These are phyloP conservation scores for Saturnia pavonia DNA, from an alignment of 2,888 invertebrate species.

Conservation along the genomic window DNA sequence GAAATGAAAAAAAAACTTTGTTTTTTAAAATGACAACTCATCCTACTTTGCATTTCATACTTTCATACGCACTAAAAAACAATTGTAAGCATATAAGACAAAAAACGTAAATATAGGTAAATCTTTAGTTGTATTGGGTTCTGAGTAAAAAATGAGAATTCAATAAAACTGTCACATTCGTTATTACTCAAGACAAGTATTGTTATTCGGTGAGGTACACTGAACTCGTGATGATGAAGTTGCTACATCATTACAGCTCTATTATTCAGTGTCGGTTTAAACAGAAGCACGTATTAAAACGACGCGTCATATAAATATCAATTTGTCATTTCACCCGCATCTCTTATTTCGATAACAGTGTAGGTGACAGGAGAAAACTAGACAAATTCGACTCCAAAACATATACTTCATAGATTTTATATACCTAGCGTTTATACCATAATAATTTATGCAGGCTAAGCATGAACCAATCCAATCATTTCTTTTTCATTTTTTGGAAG, in stretches of 20 bases:
- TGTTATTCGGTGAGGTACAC: constrained; percentile 19
- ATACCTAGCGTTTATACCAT: neutral
- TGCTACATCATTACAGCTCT: constrained; percentile 62
- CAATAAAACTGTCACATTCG: neutral
- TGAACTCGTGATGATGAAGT: constrained; percentile 32
- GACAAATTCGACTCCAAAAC: neutral
- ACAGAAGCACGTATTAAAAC: constrained; percentile 33
- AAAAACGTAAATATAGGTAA: neutral
- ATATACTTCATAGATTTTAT: neutral
- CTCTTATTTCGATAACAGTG: constrained; percentile 22
- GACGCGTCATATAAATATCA: constrained; percentile 33
- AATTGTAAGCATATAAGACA: neutral
- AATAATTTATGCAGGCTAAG: neutral
- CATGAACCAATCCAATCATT: no score
- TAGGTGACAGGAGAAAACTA: constrained; percentile 13
- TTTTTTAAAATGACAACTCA: neutral
- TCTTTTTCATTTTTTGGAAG: neutral
- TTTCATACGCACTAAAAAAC: no score
- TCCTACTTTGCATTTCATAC: neutral
- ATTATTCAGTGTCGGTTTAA: constrained; percentile 72
- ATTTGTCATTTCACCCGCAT: constrained; percentile 41
- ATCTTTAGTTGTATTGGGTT: neutral
- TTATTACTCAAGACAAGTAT: constrained; percentile 4
- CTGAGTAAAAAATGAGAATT: neutral
- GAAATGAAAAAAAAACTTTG: no score